phyloP scores from a whole-genome alignment of 2,888 invertebrate genomes.

The Helicoverpa assulta region DNA sequence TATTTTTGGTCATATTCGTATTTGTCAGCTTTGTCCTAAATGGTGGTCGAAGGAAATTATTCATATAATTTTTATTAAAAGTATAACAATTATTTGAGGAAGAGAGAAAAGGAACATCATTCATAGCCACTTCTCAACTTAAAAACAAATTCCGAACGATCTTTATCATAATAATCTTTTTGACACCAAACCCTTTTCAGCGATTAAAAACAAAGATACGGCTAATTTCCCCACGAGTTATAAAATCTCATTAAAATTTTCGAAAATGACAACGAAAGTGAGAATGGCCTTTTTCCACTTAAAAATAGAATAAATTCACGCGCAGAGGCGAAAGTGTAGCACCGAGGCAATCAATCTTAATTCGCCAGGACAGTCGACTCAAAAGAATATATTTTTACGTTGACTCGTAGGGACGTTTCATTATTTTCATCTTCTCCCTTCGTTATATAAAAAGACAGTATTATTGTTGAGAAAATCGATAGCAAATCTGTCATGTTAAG shows the following conservation, averaged over 20 bases:
- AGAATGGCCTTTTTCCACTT: conserved; percentile 54
- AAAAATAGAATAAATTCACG: conserved; percentile 67
- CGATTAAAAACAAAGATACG: conserved; percentile 59
- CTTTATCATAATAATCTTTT: conserved; percentile 46
- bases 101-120: background rate
- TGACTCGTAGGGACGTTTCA: conserved; percentile 69
- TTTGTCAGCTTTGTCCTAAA: too few species aligned
- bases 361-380: conserved; percentile 76
- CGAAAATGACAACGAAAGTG: conserved; percentile 55
- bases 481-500: conserved; percentile 49
- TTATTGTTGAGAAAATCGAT: conserved; percentile 51
- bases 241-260: conserved; percentile 58
- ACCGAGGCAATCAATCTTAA: conserved; percentile 79
- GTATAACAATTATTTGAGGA: background rate
- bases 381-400: conserved; percentile 78
- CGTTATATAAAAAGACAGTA: conserved; percentile 48
- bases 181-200: conserved; percentile 48
- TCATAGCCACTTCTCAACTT: conserved; percentile 8
- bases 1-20: too few species aligned
- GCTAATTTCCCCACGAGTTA: conserved; percentile 40
- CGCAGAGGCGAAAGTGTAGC: conserved; percentile 62
- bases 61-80: background rate
- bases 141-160: conserved; percentile 36
- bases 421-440: conserved; percentile 64
- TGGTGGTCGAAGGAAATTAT: background rate